A percentile compares a stretch with the other conserved stretches of the same genome.
phyloP scores from a whole-genome alignment of 1,140 invertebrate species.

The Frieseomelitta varia region DNA sequence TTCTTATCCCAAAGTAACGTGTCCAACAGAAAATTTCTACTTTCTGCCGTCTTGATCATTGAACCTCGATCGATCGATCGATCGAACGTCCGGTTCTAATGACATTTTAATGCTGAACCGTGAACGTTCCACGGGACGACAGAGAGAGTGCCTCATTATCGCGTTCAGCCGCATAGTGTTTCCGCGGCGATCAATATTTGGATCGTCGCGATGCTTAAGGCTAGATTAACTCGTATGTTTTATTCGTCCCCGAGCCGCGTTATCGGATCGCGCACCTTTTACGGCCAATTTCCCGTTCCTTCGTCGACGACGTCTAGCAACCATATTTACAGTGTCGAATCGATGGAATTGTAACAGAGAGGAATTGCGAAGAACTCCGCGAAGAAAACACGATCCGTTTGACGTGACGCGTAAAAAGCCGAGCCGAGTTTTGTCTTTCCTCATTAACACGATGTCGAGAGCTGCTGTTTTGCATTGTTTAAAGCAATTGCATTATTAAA shows the following conservation, averaged over 20 bases:
- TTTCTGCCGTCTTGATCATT: neutral
- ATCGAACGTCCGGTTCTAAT: neutral
- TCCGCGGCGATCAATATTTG: constrained; percentile 46
- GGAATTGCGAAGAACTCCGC: neutral
- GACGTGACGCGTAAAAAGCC: neutral
- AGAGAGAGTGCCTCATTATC: constrained; percentile 1
- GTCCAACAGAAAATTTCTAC: neutral
- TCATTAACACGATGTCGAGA: neutral
- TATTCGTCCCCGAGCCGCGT: constrained; percentile 12
- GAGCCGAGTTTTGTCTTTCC: too few relatives aligned
- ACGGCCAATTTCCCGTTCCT: constrained; percentile 15
- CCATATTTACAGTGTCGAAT: neutral
- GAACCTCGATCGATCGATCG: neutral
- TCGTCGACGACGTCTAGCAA: neutral
- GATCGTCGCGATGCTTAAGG: constrained; percentile 30
- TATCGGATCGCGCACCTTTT: constrained; percentile 30
- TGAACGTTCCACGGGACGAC: too few relatives aligned
- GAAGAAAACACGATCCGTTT: neutral
- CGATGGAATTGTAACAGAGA: neutral
- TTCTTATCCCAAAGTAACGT: too few relatives aligned
- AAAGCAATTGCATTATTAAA: too few relatives aligned
- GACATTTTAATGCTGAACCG: neutral
- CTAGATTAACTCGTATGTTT: constrained; percentile 24
- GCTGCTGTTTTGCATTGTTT: neutral
- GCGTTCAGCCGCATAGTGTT: constrained; percentile 11